phyloP scores from a whole-genome alignment of 2,113 vertebrate genomes.

The Castor canadensis region DNA sequence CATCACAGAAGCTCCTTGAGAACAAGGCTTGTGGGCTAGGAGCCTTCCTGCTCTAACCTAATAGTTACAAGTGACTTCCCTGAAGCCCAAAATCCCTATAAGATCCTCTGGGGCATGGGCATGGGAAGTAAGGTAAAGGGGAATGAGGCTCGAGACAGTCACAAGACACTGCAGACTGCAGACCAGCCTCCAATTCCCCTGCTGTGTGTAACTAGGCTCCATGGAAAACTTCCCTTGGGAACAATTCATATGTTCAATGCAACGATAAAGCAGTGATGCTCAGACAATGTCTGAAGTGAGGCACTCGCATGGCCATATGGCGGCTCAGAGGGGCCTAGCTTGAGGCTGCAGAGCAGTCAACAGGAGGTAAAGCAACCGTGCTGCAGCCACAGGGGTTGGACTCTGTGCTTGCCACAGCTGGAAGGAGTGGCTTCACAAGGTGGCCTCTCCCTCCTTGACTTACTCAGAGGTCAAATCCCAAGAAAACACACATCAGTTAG shows the following conservation, averaged over 20 bases:
- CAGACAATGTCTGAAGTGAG: accelerated
- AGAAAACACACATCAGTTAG: accelerated
- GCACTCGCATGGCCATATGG: accelerated
- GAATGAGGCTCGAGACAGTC: no score
- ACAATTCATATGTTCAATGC: background rate
- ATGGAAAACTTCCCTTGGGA: background rate
- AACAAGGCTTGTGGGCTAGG: background rate
- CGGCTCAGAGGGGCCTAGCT: background rate
- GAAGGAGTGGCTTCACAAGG: accelerated
- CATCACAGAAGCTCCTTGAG: background rate
- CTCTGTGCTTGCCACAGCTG: accelerated
- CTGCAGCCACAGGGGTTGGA: accelerated
- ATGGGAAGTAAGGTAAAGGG: background rate
- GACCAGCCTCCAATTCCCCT: background rate
- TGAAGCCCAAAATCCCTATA: background rate
- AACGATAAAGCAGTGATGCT: background rate
- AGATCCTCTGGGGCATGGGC: background rate
- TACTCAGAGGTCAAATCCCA: background rate
- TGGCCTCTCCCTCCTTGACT: background rate
- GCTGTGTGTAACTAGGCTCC: background rate
- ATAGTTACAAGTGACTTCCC: background rate
- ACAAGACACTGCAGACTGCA: no score
- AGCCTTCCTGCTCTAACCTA: background rate
- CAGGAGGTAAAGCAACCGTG: background rate
- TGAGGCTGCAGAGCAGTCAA: background rate